Evolutionary conservation across 2,888 invertebrate genomes (phyloP), one percentile per base, ranked within the genome.

Genomic region (Eilema depressum): DNA sequence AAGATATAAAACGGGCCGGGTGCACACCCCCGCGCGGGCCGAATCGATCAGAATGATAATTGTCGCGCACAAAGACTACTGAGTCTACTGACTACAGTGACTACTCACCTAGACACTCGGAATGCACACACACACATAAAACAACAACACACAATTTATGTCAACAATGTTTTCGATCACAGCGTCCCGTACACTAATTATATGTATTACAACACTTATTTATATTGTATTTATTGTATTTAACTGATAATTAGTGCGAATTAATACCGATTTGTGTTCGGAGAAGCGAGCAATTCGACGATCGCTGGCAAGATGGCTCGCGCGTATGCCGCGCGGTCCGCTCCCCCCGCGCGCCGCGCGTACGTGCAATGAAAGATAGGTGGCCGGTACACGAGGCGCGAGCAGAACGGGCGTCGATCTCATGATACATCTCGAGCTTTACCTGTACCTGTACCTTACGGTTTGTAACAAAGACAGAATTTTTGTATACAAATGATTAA

Each of bases 311-410:
- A 95, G 95, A 95, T 95, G 95, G 95, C 95, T 93, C 91, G 72
- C 93, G 92, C 89, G 91, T 90, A 88, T 89, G 91, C 88, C 89
- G 89, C 91, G 89, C 89, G 91, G 90, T 84, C 84, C 88, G 85
- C 87, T 85, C 92, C 90, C 92, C 86, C 92, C 92, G 90, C 93
- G 87, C 93, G 86, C 91, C 87, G 89, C 92, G 91, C 92, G 92
- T 95, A 94, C 95, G 94, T 95, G 95, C 95, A 95, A 95, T 95
- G 95, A 95, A 95, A 95, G 95, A 95, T 95, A 95, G 95, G 94
- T 93, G 91, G 86, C 88, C 87, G 92, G 84, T 88, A 83, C 88
- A 93, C 93, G 85, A 77, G 88, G 83, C 79, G 79, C 41, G 80
- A 80, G 73, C 85, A 84, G 90, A 85, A 85, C 90, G 86, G 74